Evolutionary conservation across 2,113 vertebrate species (phyloP), one percentile per base, ranked within the genome.

Genomic region (Syngnathoides biaculeatus): DNA sequence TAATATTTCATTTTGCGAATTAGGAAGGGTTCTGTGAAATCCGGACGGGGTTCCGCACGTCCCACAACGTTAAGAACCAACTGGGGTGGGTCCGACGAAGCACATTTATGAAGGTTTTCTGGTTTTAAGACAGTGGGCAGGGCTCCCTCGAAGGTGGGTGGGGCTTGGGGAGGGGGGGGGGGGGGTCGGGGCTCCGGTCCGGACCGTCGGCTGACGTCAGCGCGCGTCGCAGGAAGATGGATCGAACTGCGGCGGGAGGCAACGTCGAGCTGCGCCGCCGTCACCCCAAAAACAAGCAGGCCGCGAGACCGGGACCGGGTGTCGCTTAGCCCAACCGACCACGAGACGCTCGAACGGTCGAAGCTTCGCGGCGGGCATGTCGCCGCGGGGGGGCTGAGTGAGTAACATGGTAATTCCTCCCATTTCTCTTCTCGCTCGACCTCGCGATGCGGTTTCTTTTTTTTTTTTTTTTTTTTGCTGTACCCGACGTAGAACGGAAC

Each of bases 141-240:
- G 15, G 45, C 45, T 48, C 45, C 19, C 50, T 22, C 15, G 14
- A 43, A 43, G 42, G 42, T n/a, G n/a, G n/a, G n/a, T n/a, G n/a
- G 13, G 13, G 19, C 26, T 12, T 20, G 42, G 3, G 42, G 45
- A 17, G 13, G 22, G 6, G 42, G 14, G 61, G 40, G 24, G 2
- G 1, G 40, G 12, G 38, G 1, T n/a, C n/a, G 22, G 40, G 22
- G 39, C 52, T 7, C 52, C 52, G 52, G 14, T 2, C 6, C 13
- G 2, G 24, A 0, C 5, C 53, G 59, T 39, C 3, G 0, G 67
- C 35, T 89, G 88, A 88, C 90, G 88, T 88, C 82, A 79, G 17
- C 30, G 2, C 35, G 59, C 79, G 82, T 69, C 45, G 87, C 86
- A 81, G 67, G 73, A 82, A 84, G 20, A 86, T 77, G 66, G 77